Conservation (phyloP, 2,113 vertebrate genomes). For the Bubalus kerabau region DNA sequence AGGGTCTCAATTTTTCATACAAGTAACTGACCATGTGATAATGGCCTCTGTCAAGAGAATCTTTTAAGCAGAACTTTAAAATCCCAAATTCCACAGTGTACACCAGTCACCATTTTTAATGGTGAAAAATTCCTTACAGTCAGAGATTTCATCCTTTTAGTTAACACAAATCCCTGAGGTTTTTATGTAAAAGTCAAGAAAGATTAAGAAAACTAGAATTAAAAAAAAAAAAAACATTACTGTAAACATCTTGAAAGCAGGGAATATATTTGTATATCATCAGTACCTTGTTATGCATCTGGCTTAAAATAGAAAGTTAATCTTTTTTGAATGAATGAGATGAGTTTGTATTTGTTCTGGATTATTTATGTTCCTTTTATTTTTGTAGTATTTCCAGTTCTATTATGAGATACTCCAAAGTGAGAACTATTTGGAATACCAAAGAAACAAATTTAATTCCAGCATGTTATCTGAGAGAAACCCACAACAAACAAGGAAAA, state of each 20-base stretch:
- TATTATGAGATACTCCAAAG: background rate
- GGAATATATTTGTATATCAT: background rate
- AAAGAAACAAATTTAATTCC: background rate
- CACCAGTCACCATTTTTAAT: background rate
- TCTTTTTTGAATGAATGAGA: background rate
- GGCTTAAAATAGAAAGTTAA: background rate
- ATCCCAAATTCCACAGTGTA: background rate
- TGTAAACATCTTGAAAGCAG: background rate
- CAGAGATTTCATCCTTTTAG: background rate
- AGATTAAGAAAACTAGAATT: background rate
- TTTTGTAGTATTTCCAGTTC: background rate
- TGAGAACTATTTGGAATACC: background rate
- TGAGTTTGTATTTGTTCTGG: background rate
- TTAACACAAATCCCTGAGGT: background rate
- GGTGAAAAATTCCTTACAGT: background rate
- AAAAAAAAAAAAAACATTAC: background rate
- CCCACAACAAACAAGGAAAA: background rate
- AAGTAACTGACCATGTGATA: background rate
- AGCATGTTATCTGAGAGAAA: background rate
- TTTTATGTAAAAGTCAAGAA: background rate
- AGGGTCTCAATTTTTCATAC: background rate
- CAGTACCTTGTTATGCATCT: background rate
- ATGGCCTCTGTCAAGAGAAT: background rate
- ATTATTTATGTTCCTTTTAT: background rate
- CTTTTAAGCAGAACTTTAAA: background rate